Percentiles rank a stretch among this genome's conserved stretches.
These are phyloP conservation scores for Solenodon paradoxus DNA, from an alignment of 2,113 vertebrate species.

Conservation along the genomic window DNA sequence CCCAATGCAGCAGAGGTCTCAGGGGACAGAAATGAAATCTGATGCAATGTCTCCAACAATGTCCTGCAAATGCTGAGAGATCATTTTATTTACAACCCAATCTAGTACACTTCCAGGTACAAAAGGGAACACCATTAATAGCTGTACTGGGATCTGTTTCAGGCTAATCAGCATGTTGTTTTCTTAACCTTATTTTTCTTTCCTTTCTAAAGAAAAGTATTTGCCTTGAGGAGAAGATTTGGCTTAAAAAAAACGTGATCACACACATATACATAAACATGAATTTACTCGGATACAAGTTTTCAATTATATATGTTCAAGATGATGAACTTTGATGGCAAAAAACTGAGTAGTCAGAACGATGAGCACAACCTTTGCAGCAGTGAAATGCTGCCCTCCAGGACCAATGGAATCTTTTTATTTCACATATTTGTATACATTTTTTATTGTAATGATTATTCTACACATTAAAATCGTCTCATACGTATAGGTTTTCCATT, in stretches of 20 bases:
- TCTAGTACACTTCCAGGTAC: not conserved
- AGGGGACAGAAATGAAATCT: not conserved
- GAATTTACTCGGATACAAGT: not conserved
- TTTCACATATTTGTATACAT: too few relatives aligned
- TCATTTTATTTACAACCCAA: not conserved
- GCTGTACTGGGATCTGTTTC: not conserved
- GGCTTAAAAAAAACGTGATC: not conserved
- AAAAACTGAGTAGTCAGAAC: not conserved
- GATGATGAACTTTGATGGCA: not conserved
- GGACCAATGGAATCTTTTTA: not conserved
- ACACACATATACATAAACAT: not conserved
- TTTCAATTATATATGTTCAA: not conserved
- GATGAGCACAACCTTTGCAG: fast-evolving
- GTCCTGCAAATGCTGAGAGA: not conserved
- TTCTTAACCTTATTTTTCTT: not conserved
- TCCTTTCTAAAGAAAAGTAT: not conserved
- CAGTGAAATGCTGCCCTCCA: not conserved
- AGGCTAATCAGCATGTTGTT: too few relatives aligned
- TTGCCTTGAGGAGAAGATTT: not conserved
- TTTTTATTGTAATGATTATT: too few relatives aligned
- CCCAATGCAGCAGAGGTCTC: not conserved
- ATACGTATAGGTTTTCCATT: too few relatives aligned
- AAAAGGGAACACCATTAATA: not conserved
- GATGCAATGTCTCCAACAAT: not conserved
- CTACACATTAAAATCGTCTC: too few relatives aligned